phyloP scores from a whole-genome alignment of 2,113 vertebrate genomes.

The Garra rufa region DNA sequence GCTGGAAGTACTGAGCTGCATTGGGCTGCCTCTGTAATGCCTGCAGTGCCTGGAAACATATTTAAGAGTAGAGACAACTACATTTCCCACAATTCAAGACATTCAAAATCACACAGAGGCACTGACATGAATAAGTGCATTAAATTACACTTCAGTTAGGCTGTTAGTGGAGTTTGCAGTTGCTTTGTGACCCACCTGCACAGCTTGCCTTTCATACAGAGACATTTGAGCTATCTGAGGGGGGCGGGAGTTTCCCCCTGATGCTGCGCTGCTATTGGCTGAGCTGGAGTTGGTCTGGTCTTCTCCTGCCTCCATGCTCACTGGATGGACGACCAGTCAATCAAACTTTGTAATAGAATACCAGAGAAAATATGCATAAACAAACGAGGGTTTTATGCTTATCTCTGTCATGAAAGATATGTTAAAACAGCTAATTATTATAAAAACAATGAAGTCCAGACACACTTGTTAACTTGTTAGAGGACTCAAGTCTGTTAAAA shows the following conservation, averaged over 20 bases:
- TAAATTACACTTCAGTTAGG: background rate
- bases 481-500: background rate
- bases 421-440: background rate
- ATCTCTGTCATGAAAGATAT: background rate
- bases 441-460: background rate
- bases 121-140: background rate
- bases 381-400: background rate
- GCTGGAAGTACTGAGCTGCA: slow-evolving; percentile 97
- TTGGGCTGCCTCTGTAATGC: slow-evolving; percentile 96
- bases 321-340: slow-evolving; percentile 49
- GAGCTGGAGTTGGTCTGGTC: slow-evolving; percentile 87
- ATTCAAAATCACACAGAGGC: too few species aligned
- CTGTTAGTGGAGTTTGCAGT: background rate
- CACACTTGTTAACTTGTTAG: background rate
- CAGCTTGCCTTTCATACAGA: slow-evolving; percentile 93
- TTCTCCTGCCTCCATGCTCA: slow-evolving; percentile 90
- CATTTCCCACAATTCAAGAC: background rate
- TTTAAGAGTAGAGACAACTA: background rate
- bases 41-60: slow-evolving; percentile 85
- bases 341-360: slow-evolving; percentile 18
- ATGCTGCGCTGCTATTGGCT: slow-evolving; percentile 83
- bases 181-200: slow-evolving; percentile 79
- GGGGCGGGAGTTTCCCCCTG: slow-evolving; percentile 87
- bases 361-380: slow-evolving; percentile 33
- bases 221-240: slow-evolving; percentile 96